Percentiles rank a stretch among this genome's conserved stretches.
phyloP scores from a whole-genome alignment of 2,113 vertebrate genomes.

The Ceyx margarethae region DNA sequence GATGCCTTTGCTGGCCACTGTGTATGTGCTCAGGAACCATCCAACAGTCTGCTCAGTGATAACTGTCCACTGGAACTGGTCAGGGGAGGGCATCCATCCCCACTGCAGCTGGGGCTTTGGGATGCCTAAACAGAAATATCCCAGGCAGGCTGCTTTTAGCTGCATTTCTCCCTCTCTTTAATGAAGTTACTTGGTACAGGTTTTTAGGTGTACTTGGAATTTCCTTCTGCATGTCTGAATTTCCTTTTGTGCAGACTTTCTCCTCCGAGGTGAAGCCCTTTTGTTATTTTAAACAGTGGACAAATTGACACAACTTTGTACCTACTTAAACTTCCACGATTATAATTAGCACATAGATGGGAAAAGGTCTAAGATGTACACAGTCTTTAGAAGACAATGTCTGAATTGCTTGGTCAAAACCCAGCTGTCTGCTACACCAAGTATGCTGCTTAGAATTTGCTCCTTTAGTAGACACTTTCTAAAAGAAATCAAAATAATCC shows the following conservation, averaged over 20 bases:
- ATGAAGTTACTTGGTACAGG: not conserved
- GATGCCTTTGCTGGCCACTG: not conserved
- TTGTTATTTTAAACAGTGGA: slow-evolving; percentile 12
- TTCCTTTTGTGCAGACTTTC: not conserved
- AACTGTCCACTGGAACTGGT: not conserved
- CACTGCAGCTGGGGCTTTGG: not conserved
- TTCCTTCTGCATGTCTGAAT: not conserved
- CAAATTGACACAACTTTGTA: not conserved
- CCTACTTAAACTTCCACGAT: not conserved
- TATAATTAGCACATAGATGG: slow-evolving; percentile 5
- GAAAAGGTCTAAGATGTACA: not conserved
- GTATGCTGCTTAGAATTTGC: not conserved
- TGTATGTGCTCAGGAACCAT: not conserved
- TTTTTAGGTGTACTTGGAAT: not conserved
- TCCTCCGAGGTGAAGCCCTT: not conserved
- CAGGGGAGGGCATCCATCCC: not conserved
- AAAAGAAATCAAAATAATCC: not conserved
- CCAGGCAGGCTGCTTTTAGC: not conserved
- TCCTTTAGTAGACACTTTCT: not conserved
- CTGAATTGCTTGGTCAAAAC: not conserved
- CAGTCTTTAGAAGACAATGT: not conserved
- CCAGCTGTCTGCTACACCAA: not conserved
- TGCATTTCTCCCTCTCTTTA: not conserved
- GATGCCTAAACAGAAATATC: not conserved
- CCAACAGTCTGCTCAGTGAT: not conserved